Conservation (phyloP, 2,113 vertebrate species). For the Sceloporus undulatus region DNA sequence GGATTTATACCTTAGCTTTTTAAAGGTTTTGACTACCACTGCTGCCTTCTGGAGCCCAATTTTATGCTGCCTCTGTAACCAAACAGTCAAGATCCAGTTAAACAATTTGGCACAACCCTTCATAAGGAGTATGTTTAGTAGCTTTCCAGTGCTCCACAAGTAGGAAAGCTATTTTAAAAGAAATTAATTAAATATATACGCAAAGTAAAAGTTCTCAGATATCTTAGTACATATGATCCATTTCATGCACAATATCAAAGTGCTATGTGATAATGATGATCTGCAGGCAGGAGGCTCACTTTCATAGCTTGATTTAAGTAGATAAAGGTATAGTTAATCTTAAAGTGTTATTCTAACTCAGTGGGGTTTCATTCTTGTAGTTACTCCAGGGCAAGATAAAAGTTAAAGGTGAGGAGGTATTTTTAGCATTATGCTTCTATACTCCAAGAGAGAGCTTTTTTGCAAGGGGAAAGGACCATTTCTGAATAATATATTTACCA, state of each 20-base stretch:
- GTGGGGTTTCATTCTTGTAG: constrained; percentile 58
- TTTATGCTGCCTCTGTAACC: neutral
- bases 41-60: neutral
- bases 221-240: neutral
- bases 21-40: too few relatives aligned
- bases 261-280: constrained; percentile 27
- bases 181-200: neutral
- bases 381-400: constrained; percentile 8
- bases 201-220: neutral
- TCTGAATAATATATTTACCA: constrained; percentile 68
- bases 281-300: constrained; percentile 54
- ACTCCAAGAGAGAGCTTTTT: neutral
- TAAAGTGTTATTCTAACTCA: constrained; percentile 63
- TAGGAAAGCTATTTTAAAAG: neutral
- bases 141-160: neutral
- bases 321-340: constrained; percentile 58
- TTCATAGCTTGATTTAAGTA: constrained; percentile 58
- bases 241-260: constrained; percentile 31
- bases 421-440: constrained; percentile 43
- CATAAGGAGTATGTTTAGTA: neutral
- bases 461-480: constrained; percentile 41
- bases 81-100: neutral
- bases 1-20: too few relatives aligned
- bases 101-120: neutral
- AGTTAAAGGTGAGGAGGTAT: constrained; percentile 56